These are phyloP conservation scores for Andrena minutula DNA, from an alignment of 2,888 invertebrate genomes.

Conservation along the genomic window DNA sequence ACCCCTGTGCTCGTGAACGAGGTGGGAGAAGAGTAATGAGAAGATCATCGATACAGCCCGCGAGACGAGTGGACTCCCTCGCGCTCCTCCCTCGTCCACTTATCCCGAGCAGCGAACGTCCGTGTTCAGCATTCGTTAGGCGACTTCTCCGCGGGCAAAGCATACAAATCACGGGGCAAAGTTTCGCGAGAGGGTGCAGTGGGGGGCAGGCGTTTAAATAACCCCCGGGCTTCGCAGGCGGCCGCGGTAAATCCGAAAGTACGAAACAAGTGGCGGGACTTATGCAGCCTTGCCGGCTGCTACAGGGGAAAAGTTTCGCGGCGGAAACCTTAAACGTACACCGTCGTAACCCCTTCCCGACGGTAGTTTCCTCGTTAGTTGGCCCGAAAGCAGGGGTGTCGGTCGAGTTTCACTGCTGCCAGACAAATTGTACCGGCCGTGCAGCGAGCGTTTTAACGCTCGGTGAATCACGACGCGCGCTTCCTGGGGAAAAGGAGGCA, in stretches of 20 bases:
- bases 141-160: slow-evolving; percentile 50
- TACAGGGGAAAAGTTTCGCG: slow-evolving; percentile 56
- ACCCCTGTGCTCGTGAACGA: not conserved
- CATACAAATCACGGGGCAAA: slow-evolving; percentile 69
- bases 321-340: slow-evolving; percentile 59
- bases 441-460: slow-evolving; percentile 74
- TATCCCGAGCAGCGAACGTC: slow-evolving; percentile 17
- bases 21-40: not conserved
- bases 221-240: slow-evolving; percentile 43
- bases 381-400: slow-evolving; percentile 46
- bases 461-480: slow-evolving; percentile 59
- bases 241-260: slow-evolving; percentile 65
- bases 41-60: slow-evolving; percentile 42
- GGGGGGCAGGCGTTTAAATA: slow-evolving; percentile 64
- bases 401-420: slow-evolving; percentile 66
- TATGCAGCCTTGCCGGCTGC: slow-evolving; percentile 34
- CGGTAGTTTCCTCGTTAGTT: slow-evolving; percentile 69
- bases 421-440: slow-evolving; percentile 78
- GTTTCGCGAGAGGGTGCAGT: slow-evolving; percentile 44
- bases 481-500: not conserved
- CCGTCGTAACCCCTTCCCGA: slow-evolving; percentile 26
- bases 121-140: slow-evolving; percentile 47
- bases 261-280: slow-evolving; percentile 69
- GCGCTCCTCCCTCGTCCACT: slow-evolving; percentile 49
- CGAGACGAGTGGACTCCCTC: not conserved